These are phyloP conservation scores for Odontamblyopus lacepedii DNA, from an alignment of 2,797 vertebrate genomes.

Conservation along the genomic window DNA sequence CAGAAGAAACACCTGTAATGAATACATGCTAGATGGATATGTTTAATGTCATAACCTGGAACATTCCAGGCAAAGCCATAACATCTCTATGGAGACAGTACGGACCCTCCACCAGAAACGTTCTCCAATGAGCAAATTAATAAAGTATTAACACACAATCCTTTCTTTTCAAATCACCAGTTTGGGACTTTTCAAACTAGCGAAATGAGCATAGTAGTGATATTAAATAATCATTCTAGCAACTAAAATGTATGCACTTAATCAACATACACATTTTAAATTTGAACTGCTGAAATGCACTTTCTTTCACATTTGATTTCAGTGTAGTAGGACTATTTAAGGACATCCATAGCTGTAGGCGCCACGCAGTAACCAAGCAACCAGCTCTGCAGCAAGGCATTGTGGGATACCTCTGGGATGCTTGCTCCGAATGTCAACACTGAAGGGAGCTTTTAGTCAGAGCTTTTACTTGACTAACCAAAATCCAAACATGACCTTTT, in stretches of 20 bases:
- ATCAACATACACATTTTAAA: background rate
- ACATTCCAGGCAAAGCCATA: too few relatives aligned
- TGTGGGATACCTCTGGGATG: slow-evolving; percentile 78
- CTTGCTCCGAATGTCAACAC: slow-evolving; percentile 73
- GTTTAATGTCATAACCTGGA: too few relatives aligned
- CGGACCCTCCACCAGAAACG: too few relatives aligned
- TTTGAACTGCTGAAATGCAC: background rate
- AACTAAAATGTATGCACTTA: background rate
- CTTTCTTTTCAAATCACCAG: background rate
- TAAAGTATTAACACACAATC: background rate
- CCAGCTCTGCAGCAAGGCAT: slow-evolving; percentile 70
- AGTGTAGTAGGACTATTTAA: slow-evolving; percentile 9
- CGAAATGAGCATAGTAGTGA: background rate
- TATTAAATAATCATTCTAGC: background rate
- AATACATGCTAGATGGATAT: too few relatives aligned
- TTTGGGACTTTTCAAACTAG: background rate
- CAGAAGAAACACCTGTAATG: too few relatives aligned
- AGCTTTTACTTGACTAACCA: slow-evolving; percentile 28
- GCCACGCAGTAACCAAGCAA: slow-evolving; percentile 80
- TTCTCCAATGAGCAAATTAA: too few relatives aligned
- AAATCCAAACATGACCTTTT: background rate
- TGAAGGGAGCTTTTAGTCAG: slow-evolving; percentile 57
- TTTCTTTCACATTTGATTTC: background rate
- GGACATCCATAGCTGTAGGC: slow-evolving; percentile 25
- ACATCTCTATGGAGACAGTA: too few relatives aligned